phyloP scores from a whole-genome alignment of 2,797 vertebrate genomes.

The Propithecus deckenii region DNA sequence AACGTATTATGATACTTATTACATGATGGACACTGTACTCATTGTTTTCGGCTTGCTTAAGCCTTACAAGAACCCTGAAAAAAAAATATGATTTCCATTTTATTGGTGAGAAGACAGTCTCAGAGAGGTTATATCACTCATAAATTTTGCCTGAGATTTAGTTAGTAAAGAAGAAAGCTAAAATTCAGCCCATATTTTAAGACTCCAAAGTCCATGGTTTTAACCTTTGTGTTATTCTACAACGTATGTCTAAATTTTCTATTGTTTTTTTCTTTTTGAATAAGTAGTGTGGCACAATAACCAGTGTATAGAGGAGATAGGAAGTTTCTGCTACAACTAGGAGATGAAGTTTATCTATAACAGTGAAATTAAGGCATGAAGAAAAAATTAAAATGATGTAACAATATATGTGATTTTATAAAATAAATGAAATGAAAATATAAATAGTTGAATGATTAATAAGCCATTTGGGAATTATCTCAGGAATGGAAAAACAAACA shows the following conservation, averaged over 20 bases:
- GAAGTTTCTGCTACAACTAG: neutral
- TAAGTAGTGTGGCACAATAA: neutral
- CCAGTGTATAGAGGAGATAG: neutral
- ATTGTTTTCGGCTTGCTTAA: neutral
- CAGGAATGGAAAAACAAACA: too few relatives aligned
- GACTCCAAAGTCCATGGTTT: neutral
- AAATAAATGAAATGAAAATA: neutral
- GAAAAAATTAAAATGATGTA: neutral
- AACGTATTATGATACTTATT: neutral
- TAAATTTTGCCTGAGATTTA: neutral
- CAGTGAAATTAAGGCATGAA: neutral
- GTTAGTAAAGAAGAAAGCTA: neutral
- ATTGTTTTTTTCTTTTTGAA: neutral
- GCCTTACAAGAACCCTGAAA: neutral
- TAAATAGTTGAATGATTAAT: neutral
- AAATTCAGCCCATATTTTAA: neutral
- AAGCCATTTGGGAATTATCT: neutral
- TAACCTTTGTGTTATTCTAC: neutral
- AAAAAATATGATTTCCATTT: neutral
- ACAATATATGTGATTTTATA: neutral
- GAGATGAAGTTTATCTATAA: neutral
- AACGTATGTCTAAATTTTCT: neutral
- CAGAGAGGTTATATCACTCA: neutral
- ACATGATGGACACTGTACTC: neutral
- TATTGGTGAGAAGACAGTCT: neutral